Percentiles rank a stretch among this genome's conserved stretches.
Conservation (phyloP, 2,888 invertebrate genomes). For the Lucinisca nassula region DNA sequence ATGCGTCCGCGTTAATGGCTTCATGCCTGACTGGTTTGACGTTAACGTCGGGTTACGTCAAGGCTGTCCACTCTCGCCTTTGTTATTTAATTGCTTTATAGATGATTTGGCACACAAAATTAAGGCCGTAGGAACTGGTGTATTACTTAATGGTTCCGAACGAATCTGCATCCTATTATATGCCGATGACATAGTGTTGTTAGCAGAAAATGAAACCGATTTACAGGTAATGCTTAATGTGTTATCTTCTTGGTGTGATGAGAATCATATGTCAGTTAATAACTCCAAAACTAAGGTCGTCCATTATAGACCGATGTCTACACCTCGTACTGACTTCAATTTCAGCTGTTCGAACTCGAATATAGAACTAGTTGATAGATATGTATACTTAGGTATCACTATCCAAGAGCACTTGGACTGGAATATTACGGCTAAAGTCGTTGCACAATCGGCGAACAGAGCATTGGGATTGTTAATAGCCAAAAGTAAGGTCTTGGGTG, state of each 20-base stretch:
- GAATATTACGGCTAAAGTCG: slow-evolving; percentile 15
- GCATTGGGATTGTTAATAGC: slow-evolving; percentile 24
- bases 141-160: slow-evolving; percentile 17
- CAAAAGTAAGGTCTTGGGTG: background rate
- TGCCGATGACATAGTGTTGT: slow-evolving; percentile 39
- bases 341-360: too few species aligned
- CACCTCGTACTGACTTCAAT: too few species aligned
- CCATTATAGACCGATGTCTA: too few species aligned
- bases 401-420: slow-evolving; percentile 17
- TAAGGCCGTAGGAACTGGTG: background rate
- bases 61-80: background rate
- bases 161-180: slow-evolving; percentile 27
- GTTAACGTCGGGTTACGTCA: background rate
- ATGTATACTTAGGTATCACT: slow-evolving; percentile 28
- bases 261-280: slow-evolving; percentile 29
- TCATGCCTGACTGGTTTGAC: background rate
- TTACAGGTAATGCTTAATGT: slow-evolving; percentile 32
- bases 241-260: slow-evolving; percentile 38
- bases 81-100: background rate
- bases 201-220: slow-evolving; percentile 45
- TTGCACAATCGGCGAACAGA: slow-evolving; percentile 21
- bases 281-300: too few species aligned
- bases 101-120: background rate
- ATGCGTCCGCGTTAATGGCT: background rate
- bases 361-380: too few species aligned